Evolutionary conservation across 2,113 vertebrate species (phyloP).

Genomic region (Ceyx cyanopectus): DNA sequence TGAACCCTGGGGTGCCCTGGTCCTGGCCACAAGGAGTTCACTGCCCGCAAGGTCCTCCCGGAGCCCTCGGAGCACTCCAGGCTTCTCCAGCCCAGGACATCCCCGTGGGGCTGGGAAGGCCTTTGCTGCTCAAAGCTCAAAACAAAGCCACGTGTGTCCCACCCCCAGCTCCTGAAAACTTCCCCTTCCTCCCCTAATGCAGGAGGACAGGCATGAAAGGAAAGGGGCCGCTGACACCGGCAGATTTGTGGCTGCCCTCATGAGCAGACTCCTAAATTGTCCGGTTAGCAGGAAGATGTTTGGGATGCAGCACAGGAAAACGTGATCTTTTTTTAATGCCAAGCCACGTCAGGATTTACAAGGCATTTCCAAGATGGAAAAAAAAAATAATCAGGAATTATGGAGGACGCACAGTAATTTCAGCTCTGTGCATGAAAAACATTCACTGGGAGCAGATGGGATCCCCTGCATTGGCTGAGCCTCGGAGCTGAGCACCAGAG

Average conservation of each 20-base stretch:
- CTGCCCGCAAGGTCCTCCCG: background rate
- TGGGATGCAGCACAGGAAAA: background rate
- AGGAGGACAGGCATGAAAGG: background rate
- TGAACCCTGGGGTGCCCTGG: background rate
- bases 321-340: background rate
- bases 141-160: background rate
- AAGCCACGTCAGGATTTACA: background rate
- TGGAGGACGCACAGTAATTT: background rate
- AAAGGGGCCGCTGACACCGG: background rate
- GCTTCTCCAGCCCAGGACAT: background rate
- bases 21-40: background rate
- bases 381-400: background rate
- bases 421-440: background rate
- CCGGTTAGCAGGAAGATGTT: background rate
- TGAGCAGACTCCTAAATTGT: background rate
- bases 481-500: background rate
- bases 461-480: background rate
- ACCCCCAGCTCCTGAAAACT: background rate
- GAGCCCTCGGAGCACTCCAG: background rate
- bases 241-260: background rate
- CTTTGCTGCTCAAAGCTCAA: background rate
- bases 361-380: background rate
- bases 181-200: background rate
- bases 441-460: rapidly evolving
- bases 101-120: background rate